phyloP scores from a whole-genome alignment of 2,888 invertebrate species.

The Phania funesta region DNA sequence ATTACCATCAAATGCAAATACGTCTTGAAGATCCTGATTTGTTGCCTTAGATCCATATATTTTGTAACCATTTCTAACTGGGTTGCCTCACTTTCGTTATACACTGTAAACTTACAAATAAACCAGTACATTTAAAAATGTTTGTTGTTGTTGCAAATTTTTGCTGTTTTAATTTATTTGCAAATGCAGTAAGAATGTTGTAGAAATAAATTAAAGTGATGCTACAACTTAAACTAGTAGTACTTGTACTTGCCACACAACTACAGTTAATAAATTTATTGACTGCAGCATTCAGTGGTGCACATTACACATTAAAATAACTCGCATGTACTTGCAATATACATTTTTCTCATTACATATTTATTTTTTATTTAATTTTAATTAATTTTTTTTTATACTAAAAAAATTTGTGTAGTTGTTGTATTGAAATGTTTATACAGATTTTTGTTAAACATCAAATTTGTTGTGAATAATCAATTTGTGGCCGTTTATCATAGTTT shows the following conservation, averaged over 20 bases:
- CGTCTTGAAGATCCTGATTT: too few species aligned
- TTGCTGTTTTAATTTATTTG: slow-evolving; percentile 58
- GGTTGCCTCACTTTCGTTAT: neutral
- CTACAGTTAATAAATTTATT: slow-evolving; percentile 38
- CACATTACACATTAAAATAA: slow-evolving; percentile 31
- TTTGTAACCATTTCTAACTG: too few species aligned
- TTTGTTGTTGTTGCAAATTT: slow-evolving; percentile 17
- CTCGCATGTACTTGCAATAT: slow-evolving; percentile 21
- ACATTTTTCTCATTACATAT: slow-evolving; percentile 1
- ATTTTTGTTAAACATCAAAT: slow-evolving; percentile 39
- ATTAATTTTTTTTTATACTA: neutral
- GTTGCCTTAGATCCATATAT: too few species aligned
- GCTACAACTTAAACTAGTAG: slow-evolving; percentile 36
- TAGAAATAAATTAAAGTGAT: slow-evolving; percentile 52
- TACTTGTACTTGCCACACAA: slow-evolving; percentile 51
- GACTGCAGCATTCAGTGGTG: slow-evolving; percentile 18
- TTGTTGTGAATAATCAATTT: slow-evolving; percentile 52
- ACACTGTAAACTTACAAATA: neutral
- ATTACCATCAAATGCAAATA: too few species aligned
- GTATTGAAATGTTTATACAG: slow-evolving; percentile 44
- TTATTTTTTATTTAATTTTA: slow-evolving; percentile 1
- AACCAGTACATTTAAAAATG: neutral
- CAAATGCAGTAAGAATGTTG: slow-evolving; percentile 54
- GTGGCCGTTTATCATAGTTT: slow-evolving; percentile 54
- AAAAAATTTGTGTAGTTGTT: slow-evolving; percentile 6